phyloP scores from a whole-genome alignment of 2,797 vertebrate species.

The Chiroxiphia lanceolata region DNA sequence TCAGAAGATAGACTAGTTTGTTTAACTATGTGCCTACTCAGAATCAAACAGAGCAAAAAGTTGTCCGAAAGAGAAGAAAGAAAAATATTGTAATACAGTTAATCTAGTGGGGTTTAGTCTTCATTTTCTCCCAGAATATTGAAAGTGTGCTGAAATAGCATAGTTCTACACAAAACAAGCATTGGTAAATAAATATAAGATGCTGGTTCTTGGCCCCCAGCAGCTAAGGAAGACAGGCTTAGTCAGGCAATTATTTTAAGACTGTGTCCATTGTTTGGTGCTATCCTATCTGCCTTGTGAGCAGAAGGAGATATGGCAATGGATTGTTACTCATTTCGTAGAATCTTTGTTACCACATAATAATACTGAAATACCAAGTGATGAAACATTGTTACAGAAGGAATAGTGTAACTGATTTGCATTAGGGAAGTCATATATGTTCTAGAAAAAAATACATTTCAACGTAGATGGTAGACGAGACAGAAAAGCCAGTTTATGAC shows the following conservation, averaged over 20 bases:
- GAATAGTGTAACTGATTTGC: not conserved
- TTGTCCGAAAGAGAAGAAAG: not conserved
- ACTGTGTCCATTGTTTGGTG: not conserved
- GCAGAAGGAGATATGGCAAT: not conserved
- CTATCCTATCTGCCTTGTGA: not conserved
- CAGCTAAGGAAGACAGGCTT: not conserved
- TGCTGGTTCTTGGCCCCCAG: not conserved
- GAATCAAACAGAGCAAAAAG: not conserved
- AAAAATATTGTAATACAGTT: not conserved
- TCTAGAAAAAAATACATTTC: not conserved
- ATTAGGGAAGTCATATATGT: not conserved
- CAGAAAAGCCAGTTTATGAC: not conserved
- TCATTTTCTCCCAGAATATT: not conserved
- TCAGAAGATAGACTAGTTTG: not conserved
- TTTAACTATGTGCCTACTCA: not conserved
- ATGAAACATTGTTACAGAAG: not conserved
- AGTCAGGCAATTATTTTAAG: not conserved
- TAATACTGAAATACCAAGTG: not conserved
- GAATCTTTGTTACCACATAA: not conserved
- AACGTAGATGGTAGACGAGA: not conserved
- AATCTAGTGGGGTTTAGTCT: not conserved
- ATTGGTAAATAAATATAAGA: not conserved
- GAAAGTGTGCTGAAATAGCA: not conserved
- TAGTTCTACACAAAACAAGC: not conserved
- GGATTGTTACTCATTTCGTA: not conserved